Evolutionary conservation across 2,797 vertebrate genomes (phyloP).

Genomic region (Setipinna tenuifilis): DNA sequence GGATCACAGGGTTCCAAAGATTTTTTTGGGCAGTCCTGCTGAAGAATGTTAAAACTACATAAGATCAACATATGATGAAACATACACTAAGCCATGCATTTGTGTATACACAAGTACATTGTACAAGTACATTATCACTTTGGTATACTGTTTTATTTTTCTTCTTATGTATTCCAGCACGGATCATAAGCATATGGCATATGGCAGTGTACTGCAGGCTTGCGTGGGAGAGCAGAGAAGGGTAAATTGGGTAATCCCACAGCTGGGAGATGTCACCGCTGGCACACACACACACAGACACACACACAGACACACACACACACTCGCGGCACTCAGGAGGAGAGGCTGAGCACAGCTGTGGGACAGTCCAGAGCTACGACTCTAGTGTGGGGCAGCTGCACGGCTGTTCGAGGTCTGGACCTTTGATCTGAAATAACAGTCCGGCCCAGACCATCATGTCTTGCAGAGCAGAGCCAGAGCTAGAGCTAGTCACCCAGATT

Average conservation of each 20-base stretch:
- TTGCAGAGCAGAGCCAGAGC: not conserved
- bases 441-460: not conserved
- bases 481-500: not conserved
- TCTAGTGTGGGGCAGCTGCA: not conserved
- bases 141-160: too few relatives aligned
- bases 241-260: not conserved
- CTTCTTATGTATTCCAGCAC: too few relatives aligned
- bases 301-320: not conserved
- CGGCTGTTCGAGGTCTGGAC: not conserved
- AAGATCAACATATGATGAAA: too few relatives aligned
- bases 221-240: not conserved
- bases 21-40: not conserved
- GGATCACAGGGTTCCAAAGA: not conserved
- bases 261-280: constrained; percentile 1
- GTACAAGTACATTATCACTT: too few relatives aligned
- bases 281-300: not conserved
- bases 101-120: too few relatives aligned
- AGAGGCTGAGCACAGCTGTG: not conserved
- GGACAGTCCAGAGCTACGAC: not conserved
- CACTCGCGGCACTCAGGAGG: not conserved
- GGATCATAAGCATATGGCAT: too few relatives aligned
- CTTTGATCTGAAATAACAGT: not conserved
- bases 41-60: not conserved
- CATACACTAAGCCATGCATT: not conserved
- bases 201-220: not conserved